Percentiles rank a stretch among this genome's conserved stretches.
phyloP scores from a whole-genome alignment of 2,888 invertebrate species.

The Trachelus stipa region DNA sequence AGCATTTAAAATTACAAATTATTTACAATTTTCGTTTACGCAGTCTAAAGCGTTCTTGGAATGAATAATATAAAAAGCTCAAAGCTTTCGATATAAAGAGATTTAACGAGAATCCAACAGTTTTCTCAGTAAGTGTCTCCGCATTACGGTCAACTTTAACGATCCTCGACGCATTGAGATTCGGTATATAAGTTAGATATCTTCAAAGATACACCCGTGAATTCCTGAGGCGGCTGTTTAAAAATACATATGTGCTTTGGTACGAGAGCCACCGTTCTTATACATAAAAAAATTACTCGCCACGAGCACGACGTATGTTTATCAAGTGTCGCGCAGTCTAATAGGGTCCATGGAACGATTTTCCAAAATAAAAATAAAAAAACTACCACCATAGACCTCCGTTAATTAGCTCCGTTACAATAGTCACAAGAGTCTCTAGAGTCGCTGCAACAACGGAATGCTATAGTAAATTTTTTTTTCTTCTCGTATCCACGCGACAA shows the following conservation, averaged over 20 bases:
- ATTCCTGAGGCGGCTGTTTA: background rate
- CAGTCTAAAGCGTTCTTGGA: background rate
- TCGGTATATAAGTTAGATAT: background rate
- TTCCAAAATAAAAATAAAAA: background rate
- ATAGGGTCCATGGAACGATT: background rate
- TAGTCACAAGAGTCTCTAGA: background rate
- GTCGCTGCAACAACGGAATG: background rate
- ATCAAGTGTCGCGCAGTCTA: background rate
- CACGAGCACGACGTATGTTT: background rate
- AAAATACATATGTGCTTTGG: background rate
- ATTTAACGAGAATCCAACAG: background rate
- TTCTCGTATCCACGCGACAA: background rate
- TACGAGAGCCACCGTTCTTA: background rate
- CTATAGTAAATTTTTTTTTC: background rate
- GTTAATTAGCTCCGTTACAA: background rate
- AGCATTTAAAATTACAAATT: background rate
- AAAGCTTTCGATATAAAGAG: background rate
- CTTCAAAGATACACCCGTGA: background rate
- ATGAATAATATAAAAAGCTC: background rate
- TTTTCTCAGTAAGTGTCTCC: no score
- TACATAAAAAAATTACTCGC: background rate
- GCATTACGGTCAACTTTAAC: background rate
- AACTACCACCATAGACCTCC: background rate
- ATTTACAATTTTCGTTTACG: background rate
- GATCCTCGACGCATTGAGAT: background rate